A percentile compares a stretch with the other conserved stretches of the same genome.
Evolutionary conservation across 2,888 invertebrate species (phyloP).

Genomic region (Nephrotoma appendiculata): DNA sequence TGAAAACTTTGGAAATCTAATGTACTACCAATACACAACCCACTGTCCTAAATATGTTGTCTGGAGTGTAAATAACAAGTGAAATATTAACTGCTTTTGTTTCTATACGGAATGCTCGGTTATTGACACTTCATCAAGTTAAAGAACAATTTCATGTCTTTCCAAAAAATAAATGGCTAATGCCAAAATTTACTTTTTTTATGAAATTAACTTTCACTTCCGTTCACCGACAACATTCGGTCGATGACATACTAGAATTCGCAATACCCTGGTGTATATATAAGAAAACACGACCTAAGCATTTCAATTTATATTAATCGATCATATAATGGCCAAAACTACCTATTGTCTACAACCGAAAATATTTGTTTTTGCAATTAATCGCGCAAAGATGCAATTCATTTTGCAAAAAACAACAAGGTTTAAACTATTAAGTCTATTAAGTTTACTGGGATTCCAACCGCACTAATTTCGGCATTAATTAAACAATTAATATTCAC

Average conservation of each 20-base stretch:
- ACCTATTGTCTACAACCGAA: not conserved
- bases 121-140: too few species aligned
- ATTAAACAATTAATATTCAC: not conserved
- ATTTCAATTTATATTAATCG: not conserved
- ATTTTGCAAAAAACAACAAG: not conserved
- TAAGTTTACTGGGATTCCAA: not conserved
- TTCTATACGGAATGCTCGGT: too few species aligned
- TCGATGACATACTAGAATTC: not conserved
- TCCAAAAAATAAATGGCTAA: too few species aligned
- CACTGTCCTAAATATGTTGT: too few species aligned
- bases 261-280: not conserved
- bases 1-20: too few species aligned
- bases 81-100: too few species aligned
- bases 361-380: not conserved
- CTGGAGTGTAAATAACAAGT: too few species aligned
- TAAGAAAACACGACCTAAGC: not conserved
- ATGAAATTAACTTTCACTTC: not conserved
- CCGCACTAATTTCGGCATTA: not conserved
- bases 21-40: too few species aligned
- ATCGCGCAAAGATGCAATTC: not conserved
- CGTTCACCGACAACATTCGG: not conserved
- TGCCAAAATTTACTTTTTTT: not conserved
- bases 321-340: not conserved
- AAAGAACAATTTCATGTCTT: too few species aligned
- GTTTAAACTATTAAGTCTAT: not conserved